Base-by-base conservation (phyloP, 2,888 invertebrate species). In the Gibbula magus region DNA sequence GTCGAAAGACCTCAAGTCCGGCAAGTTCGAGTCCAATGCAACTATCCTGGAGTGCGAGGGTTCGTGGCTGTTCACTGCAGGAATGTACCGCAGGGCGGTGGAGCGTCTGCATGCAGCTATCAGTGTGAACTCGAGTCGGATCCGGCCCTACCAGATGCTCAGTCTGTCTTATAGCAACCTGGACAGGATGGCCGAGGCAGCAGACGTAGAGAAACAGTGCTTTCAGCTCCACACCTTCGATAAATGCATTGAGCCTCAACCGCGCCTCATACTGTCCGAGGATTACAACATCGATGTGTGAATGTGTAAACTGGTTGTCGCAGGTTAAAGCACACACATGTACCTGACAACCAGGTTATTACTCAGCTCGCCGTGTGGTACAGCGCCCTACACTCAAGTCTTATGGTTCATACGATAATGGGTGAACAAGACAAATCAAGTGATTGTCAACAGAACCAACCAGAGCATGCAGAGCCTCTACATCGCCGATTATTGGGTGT, bases 41-140 rank as follows among this genome's bases (percentile, higher is more conserved):
- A 89, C 88, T 4, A 75, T 90, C 22, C 66, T 90, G 29, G 86
- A 87, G 39, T 87, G 88, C 61, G 91, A 91, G 78, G 89, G 87
- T 0, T 83, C 86, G 32, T 88, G 87, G 85, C 74, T 91, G 35
- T 81, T 86, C 53, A 83, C 85, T 32, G 88, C 84, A 54, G 88
- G 87, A 13, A 74, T 80, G n/a, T 86, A 87, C 56, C 51, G 78
- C 1, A 75, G 82, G 51, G 88, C 89, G 2, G 80, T 83, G 25
- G 79, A 84, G 16, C 82, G 88, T 52, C 78, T 90, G 29, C 22
- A 78, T 3, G 70, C 81, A 0, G 84, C 87, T 3, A 75, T 87
- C n/a, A 74, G 76, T n/a, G 32, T 88, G 8, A 82, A 87, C 20
- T 51, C 80, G 2, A 80, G 75, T 7, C 80, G 85, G 18, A 53